phyloP scores from a whole-genome alignment of 1,140 invertebrate species.

The Rhagoletis pomonella region DNA sequence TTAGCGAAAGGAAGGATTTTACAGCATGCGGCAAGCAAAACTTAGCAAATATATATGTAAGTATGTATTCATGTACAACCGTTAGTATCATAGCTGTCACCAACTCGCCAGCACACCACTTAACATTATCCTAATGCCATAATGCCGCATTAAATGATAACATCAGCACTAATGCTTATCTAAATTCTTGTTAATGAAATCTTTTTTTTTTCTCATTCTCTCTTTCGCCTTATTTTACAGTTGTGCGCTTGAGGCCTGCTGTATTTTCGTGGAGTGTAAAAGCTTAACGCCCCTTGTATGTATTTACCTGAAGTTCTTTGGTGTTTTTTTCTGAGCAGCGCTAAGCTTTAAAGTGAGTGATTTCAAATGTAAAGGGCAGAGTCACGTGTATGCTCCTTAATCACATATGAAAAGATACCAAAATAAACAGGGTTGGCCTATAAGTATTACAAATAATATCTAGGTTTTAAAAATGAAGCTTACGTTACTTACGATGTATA shows the following conservation, averaged over 20 bases:
- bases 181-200: conserved; percentile 67
- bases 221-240: background rate
- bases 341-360: too few relatives aligned
- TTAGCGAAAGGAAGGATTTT: background rate
- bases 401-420: background rate
- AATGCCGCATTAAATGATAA: conserved; percentile 56
- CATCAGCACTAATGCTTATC: conserved; percentile 66
- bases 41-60: background rate
- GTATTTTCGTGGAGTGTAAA: too few relatives aligned
- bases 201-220: conserved; percentile 43
- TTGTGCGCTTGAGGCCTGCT: background rate
- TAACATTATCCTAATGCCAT: conserved; percentile 24
- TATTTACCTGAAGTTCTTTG: too few relatives aligned
- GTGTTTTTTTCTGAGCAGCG: too few relatives aligned
- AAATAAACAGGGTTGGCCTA: background rate
- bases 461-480: too few relatives aligned
- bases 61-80: too few relatives aligned
- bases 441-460: too few relatives aligned
- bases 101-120: background rate
- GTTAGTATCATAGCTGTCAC: background rate
- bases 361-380: too few relatives aligned
- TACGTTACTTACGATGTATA: too few relatives aligned
- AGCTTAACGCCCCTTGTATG: too few relatives aligned
- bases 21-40: background rate
- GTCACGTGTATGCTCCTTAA: background rate